Percentiles rank a stretch among this genome's conserved stretches.
These are phyloP conservation scores for Clunio marinus DNA, from an alignment of 2,888 invertebrate species.

Conservation along the genomic window DNA sequence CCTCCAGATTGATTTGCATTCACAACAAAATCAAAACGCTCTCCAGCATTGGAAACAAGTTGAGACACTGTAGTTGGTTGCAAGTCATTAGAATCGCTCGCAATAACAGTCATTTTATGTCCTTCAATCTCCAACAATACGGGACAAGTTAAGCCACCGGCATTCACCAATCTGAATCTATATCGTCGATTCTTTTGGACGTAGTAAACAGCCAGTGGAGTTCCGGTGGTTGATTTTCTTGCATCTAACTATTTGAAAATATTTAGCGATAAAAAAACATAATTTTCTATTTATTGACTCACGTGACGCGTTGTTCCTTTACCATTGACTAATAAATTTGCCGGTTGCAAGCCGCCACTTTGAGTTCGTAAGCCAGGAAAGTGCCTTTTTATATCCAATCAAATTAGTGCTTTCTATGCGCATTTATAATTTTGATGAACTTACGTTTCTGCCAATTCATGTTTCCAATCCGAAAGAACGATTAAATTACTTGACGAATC, in stretches of 20 bases:
- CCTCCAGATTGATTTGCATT: conserved; percentile 48
- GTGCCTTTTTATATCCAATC: conserved; percentile 59
- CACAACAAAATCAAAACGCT: conserved; percentile 54
- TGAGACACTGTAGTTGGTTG: conserved; percentile 44
- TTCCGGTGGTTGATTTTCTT: conserved; percentile 30
- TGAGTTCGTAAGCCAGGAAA: conserved; percentile 44
- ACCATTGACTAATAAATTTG: conserved; percentile 46
- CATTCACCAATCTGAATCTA: conserved; percentile 49
- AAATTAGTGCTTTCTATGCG: too few species aligned
- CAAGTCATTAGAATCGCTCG: conserved; percentile 47
- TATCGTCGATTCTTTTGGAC: conserved; percentile 45
- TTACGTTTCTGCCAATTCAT: conserved; percentile 53
- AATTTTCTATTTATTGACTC: too few species aligned
- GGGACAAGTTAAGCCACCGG: conserved; percentile 47
- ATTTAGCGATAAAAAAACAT: too few species aligned
- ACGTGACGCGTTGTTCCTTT: conserved; percentile 43
- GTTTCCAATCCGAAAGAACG: conserved; percentile 74
- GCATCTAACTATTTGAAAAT: too few species aligned
- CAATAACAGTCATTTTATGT: conserved; percentile 47
- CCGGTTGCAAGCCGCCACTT: conserved; percentile 43
- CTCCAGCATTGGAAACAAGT: conserved; percentile 50
- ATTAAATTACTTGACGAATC: conserved; percentile 68
- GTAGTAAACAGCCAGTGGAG: conserved; percentile 44
- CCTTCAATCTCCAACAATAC: conserved; percentile 46
- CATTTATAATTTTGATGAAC: too few species aligned